Base-by-base conservation (phyloP, 2,797 vertebrate genomes). In the Pteronotus mesoamericanus region DNA sequence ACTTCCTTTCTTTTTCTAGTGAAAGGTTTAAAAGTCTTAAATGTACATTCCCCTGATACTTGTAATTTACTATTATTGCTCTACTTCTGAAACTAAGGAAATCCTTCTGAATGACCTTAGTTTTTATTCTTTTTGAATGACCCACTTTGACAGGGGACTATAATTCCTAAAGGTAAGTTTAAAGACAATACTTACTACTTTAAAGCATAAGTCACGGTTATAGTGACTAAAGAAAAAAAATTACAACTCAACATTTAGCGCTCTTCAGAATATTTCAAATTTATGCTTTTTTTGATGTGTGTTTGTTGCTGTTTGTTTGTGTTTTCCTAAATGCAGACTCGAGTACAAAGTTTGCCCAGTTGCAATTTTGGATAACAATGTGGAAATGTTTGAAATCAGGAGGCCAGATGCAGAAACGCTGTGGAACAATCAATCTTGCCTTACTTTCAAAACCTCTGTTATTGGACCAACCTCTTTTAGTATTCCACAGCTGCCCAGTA, bases 381-480 rank as follows among this genome's bases (percentile, higher is more conserved):
- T 96, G 97, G 97, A 97, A 97, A 96, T 94, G 80, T 95, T 96
- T 92, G 97, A 97, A 98, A 97, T 92, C 91, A 92, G 79, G 66
- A 86, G 87, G 96, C 96, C 98, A 98, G 98, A 98, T 98, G 98
- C 96, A 97, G 95, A 96, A 97, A 94, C 72, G 86, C 91, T 53
- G 22, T 80, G 95, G 95, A 96, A 96, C 94, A 94, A 98, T 98
- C 98, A 98, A 98, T 98, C 98, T 98, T 94, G 89, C 95, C 94
- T 96, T 89, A 87, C 84, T 89, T 94, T 96, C 88, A 92, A 96
- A 92, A 96, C 91, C 96, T 57, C 55, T 95, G 78, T 97, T 98
- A 98, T 97, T 97, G 96, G 96, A 87, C 87, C 3, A 16, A n/a
- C 59, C 98, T 98, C 86, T 94, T 93, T 97, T 77, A 97, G 95